Base-by-base conservation (phyloP, 2,113 vertebrate species). In the Willisornis vidua region DNA sequence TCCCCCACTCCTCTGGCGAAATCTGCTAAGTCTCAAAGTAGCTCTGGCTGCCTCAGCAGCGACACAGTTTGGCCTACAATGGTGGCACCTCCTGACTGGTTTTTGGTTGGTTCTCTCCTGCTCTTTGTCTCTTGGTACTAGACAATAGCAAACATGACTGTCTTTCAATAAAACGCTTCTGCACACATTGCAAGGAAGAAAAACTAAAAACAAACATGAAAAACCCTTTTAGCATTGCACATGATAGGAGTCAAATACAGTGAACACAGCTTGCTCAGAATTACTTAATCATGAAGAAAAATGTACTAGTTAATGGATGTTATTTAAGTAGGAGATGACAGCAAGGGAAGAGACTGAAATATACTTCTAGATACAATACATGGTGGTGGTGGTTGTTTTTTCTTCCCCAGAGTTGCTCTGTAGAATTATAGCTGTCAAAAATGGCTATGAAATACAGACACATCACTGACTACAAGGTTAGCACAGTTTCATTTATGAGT, bases 401-500 rank as follows among this genome's bases (percentile, higher is more conserved):
- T 22, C 6, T 17, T 14, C n/a, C 8, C 59, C 77, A 57, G 55
- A 86, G 41, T 41, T 90, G 65, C 73, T 77, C 82, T 77, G n/a
- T 22, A 86, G 45, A 92, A 54, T 70, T 91, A 95, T 8, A 95
- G 71, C 49, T 79, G 58, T 94, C 81, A 80, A 89, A 94, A 88
- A 73, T 16, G 8, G 31, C 66, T 93, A 89, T 70, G 94, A 93
- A 96, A 87, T 29, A 86, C 65, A 96, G 62, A 66, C 33, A 79
- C 17, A 41, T 82, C 85, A 65, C 73, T 80, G 59, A 87, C 82
- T 90, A 77, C 61, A 85, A 90, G 67, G 58, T 79, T 51, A 96
- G 63, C 65, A 74, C 5, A 96, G 91, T 90, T 92, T 88, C 73
- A 88, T 67, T 89, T 74, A 71, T 6, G 46, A 85, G 68, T 74